A percentile compares a stretch with the other conserved stretches of the same genome.
Conservation (phyloP, 2,113 vertebrate species). For the Varanus salvator region DNA sequence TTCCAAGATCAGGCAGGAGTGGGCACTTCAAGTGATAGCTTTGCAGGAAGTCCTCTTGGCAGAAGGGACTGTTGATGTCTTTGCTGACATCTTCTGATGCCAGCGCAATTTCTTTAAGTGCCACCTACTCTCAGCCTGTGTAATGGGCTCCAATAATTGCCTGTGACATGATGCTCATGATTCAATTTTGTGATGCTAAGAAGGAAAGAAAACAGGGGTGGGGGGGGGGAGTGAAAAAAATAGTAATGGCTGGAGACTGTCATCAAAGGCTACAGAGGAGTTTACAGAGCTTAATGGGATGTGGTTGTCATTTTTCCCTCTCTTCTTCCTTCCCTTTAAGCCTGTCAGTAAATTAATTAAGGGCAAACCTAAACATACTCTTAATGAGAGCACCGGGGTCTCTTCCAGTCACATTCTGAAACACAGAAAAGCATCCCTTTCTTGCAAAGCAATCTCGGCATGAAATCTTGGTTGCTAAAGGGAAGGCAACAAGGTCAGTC, state of each 20-base stretch:
- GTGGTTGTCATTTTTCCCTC: not conserved
- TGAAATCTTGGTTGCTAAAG: not conserved
- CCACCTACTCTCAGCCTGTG: not conserved
- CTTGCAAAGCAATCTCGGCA: not conserved
- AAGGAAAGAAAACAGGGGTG: not conserved
- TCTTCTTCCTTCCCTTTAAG: not conserved
- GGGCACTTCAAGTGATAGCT: fast-evolving
- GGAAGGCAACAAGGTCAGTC: not conserved
- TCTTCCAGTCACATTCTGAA: not conserved
- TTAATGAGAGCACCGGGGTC: conserved; percentile 21
- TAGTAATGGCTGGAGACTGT: conserved; percentile 26
- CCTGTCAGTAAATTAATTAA: conserved; percentile 15
- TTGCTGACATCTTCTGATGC: not conserved
- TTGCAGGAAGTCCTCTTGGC: not conserved
- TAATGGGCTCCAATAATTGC: not conserved
- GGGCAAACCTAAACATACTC: not conserved
- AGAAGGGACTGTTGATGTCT: not conserved
- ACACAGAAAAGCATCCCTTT: not conserved
- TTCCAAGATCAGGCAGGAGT: too few relatives aligned
- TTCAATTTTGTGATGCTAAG: not conserved
- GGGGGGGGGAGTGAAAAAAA: not conserved
- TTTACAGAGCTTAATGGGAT: conserved; percentile 24
- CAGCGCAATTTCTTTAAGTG: not conserved
- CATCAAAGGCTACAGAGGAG: conserved; percentile 2
- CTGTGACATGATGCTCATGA: not conserved